Conservation (phyloP, 2,797 vertebrate species). For the Coreius guichenoti region DNA sequence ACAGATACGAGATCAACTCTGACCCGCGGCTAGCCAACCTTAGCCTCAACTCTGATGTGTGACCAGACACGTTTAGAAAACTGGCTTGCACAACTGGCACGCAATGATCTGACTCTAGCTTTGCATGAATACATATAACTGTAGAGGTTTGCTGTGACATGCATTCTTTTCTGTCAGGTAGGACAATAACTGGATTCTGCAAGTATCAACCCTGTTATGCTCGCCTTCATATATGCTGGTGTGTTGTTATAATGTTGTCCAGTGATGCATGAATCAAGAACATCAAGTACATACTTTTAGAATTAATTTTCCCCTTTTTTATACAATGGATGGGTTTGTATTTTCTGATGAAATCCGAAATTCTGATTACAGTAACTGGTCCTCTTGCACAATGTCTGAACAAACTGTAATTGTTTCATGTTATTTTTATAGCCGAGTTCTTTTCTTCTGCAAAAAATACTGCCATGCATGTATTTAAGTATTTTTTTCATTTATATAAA, state of each 20-base stretch:
- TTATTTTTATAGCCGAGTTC: constrained; percentile 32
- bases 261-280: constrained; percentile 75
- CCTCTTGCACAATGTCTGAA: constrained; percentile 34
- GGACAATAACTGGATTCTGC: constrained; percentile 50
- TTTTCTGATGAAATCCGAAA: constrained; percentile 15
- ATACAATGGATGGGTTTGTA: constrained; percentile 25
- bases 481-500: constrained; percentile 46
- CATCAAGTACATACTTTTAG: constrained; percentile 57
- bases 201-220: constrained; percentile 52
- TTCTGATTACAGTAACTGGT: constrained; percentile 12
- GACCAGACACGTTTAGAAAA: constrained; percentile 60
- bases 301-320: not conserved
- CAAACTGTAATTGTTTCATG: constrained; percentile 28
- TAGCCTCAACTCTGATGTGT: constrained; percentile 95
- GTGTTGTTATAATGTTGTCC: constrained; percentile 68
- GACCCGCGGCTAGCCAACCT: constrained; percentile 94
- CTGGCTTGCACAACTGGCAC: constrained; percentile 18
- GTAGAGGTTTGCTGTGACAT: constrained; percentile 50
- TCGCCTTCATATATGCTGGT: constrained; percentile 64
- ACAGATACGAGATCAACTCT: constrained; percentile 95
- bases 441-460: constrained; percentile 21
- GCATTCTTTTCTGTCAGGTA: constrained; percentile 52
- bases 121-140: constrained; percentile 82
- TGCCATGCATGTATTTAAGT: constrained; percentile 55
- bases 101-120: constrained; percentile 67